These are phyloP conservation scores for Rhadinocentrus ornatus DNA, from an alignment of 2,797 vertebrate genomes.

Conservation along the genomic window DNA sequence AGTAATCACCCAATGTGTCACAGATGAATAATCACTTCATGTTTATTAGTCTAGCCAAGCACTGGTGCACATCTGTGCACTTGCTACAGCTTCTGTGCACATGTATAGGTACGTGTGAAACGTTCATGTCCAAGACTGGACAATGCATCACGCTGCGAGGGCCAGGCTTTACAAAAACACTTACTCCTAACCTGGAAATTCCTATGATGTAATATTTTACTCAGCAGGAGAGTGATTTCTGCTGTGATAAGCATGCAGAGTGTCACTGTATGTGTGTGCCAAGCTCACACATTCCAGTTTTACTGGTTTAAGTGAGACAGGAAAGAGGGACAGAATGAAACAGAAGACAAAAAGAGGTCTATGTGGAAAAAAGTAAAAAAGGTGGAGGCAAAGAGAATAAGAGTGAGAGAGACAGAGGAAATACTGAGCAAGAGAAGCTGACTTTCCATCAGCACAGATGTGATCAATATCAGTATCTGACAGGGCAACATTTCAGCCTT, in stretches of 20 bases:
- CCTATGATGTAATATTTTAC: constrained; percentile 51
- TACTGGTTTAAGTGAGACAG: constrained; percentile 17
- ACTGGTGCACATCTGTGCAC: constrained; percentile 12
- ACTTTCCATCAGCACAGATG: constrained; percentile 75
- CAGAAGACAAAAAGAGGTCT: constrained; percentile 10
- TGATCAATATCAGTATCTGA: constrained; percentile 81
- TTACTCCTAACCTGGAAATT: constrained; percentile 50
- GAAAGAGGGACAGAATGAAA: neutral
- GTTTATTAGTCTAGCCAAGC: neutral
- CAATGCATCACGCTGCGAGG: constrained; percentile 23
- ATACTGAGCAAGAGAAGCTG: constrained; percentile 39
- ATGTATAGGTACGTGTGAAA: neutral
- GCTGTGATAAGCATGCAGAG: constrained; percentile 40
- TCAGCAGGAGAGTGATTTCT: constrained; percentile 44
- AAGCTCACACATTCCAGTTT: constrained; percentile 25
- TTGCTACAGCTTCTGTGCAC: constrained; percentile 3
- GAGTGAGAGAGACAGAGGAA: constrained; percentile 11
- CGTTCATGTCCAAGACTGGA: constrained; percentile 11
- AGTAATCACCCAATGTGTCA: constrained; percentile 20
- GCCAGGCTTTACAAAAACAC: constrained; percentile 41
- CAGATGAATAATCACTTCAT: constrained; percentile 23
- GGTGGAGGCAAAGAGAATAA: constrained; percentile 13
- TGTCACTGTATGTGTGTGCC: constrained; percentile 5
- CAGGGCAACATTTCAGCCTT: constrained; percentile 67
- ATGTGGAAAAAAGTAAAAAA: constrained; percentile 3